Percentiles rank a stretch among this genome's conserved stretches.
Evolutionary conservation across 2,888 invertebrate species (phyloP).

Genomic region (Dioctria linearis): DNA sequence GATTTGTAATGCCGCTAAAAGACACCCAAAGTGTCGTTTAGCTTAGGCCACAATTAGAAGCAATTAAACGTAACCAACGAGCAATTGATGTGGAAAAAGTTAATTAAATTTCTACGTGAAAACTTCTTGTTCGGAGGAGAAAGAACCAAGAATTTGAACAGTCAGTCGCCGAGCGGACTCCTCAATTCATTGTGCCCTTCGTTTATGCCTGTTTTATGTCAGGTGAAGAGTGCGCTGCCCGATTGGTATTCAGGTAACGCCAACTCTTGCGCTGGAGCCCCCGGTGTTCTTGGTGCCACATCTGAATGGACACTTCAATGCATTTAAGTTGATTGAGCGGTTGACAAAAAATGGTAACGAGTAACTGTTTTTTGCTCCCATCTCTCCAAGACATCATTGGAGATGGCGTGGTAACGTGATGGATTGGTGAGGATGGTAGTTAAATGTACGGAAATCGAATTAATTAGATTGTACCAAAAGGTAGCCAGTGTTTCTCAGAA

Average conservation of each 20-base stretch:
- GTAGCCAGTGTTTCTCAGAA: conserved; percentile 41
- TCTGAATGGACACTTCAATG: conserved; percentile 55
- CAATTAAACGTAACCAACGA: conserved; percentile 41
- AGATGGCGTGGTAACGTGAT: conserved; percentile 49
- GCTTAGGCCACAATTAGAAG: conserved; percentile 33
- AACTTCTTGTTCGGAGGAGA: conserved; percentile 24
- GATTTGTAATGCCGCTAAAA: neutral
- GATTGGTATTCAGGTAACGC: conserved; percentile 50
- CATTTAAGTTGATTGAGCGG: conserved; percentile 53
- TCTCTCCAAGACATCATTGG: conserved; percentile 44
- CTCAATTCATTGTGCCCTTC: conserved; percentile 2
- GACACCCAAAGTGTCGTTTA: conserved; percentile 28
- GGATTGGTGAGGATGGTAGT: conserved; percentile 52
- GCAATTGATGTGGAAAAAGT: conserved; percentile 36
- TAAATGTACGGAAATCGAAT: conserved; percentile 53
- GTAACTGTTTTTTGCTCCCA: conserved; percentile 47
- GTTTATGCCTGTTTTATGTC: neutral
- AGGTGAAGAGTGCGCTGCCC: conserved; percentile 34
- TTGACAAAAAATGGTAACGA: conserved; percentile 54
- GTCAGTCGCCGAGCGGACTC: neutral
- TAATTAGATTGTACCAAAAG: conserved; percentile 47
- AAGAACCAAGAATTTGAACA: conserved; percentile 2
- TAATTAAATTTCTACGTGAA: conserved; percentile 53
- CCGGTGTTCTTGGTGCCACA: conserved; percentile 52
- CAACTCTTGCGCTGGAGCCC: conserved; percentile 27